These are phyloP conservation scores for Chondrosia reniformis DNA, from an alignment of 37 sponge, comb jelly and placozoan genomes.

Conservation along the genomic window DNA sequence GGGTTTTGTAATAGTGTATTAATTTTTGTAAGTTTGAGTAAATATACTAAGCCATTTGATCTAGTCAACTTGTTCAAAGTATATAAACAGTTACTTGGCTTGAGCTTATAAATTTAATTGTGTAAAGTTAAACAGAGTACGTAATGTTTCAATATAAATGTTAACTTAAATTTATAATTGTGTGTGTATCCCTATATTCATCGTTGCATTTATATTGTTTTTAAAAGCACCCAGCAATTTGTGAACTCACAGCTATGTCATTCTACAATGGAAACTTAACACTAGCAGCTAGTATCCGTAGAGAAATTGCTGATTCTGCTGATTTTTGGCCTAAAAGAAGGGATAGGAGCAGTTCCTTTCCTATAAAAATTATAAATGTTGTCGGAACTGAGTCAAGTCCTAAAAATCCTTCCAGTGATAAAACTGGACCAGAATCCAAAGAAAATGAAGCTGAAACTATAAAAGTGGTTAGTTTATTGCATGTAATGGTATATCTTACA, in stretches of 20 bases:
- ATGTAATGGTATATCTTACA: too few relatives aligned
- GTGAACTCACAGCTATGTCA: slow-evolving; percentile 37
- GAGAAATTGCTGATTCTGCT: neutral
- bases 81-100: too few relatives aligned
- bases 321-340: neutral
- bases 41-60: too few relatives aligned
- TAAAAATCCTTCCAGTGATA: neutral
- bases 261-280: slow-evolving; percentile 38
- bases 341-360: neutral
- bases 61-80: too few relatives aligned
- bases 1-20: too few relatives aligned
- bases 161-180: too few relatives aligned
- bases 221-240: slow-evolving; percentile 33
- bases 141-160: too few relatives aligned
- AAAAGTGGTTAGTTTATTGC: slow-evolving; percentile 42
- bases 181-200: too few relatives aligned
- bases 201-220: too few relatives aligned
- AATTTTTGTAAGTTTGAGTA: too few relatives aligned
- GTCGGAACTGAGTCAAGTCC: slow-evolving; percentile 13
- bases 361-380: neutral
- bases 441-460: slow-evolving; percentile 49
- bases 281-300: neutral
- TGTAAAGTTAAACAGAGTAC: too few relatives aligned
- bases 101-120: too few relatives aligned
- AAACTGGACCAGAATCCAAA: slow-evolving; percentile 36